Percentiles rank a stretch among this genome's conserved stretches.
These are phyloP conservation scores for Dichetophora obliterata DNA, from an alignment of 2,888 invertebrate species.

Conservation along the genomic window DNA sequence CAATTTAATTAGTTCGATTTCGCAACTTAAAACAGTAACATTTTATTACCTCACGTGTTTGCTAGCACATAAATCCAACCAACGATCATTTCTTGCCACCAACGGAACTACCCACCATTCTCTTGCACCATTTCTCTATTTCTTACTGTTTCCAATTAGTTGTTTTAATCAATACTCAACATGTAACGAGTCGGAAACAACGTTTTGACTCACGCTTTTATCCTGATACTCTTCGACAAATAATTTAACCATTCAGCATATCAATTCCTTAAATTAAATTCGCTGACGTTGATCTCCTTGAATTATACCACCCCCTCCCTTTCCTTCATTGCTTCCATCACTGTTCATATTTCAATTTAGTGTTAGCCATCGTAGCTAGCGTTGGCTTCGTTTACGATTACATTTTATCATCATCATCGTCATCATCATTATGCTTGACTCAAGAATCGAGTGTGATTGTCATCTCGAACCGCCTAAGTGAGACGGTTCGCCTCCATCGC, in stretches of 20 bases:
- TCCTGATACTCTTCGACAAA: background rate
- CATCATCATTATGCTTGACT: constrained; percentile 18
- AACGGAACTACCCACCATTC: background rate
- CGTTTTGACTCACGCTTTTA: background rate
- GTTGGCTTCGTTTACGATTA: constrained; percentile 14
- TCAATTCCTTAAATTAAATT: constrained; percentile 1
- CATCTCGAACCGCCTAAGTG: background rate
- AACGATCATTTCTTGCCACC: background rate
- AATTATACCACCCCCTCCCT: background rate
- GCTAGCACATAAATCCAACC: constrained; percentile 11
- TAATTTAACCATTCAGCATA: background rate
- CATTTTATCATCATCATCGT: constrained; percentile 16
- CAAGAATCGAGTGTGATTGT: background rate
- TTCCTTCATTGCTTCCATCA: background rate
- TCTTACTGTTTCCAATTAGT: constrained; percentile 21
- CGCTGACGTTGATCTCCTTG: background rate
- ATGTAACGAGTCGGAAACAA: background rate
- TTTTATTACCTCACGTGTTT: constrained; percentile 40
- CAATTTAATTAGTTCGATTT: constrained; percentile 67
- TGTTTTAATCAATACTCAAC: constrained; percentile 9
- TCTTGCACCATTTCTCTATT: background rate
- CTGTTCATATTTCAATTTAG: background rate
- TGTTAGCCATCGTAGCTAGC: background rate
- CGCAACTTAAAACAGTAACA: constrained; percentile 55
- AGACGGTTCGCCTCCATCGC: background rate